These are phyloP conservation scores for Rhopalosiphum padi DNA, from an alignment of 1,140 invertebrate genomes.

Conservation along the genomic window DNA sequence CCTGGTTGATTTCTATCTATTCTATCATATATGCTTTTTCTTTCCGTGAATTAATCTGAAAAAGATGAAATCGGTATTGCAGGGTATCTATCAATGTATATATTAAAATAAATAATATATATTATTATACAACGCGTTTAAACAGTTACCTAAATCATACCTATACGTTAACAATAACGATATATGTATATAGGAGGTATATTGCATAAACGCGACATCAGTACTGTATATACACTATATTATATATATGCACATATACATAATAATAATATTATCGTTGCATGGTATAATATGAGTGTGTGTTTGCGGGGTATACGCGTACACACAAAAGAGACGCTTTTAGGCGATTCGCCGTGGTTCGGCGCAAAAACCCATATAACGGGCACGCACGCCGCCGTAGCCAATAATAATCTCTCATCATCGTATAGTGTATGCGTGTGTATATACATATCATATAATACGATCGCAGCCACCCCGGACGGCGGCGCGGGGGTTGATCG, in stretches of 20 bases:
- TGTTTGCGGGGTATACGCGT: neutral
- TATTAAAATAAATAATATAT: no score
- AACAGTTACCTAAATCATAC: no score
- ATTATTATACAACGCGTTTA: no score
- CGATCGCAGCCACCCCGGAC: neutral
- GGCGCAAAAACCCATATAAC: constrained; percentile 45
- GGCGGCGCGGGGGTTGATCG: neutral
- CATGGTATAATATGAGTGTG: neutral
- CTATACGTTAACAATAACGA: no score
- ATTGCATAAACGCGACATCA: neutral
- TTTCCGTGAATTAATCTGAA: no score
- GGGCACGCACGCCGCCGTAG: neutral
- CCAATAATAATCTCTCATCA: constrained; percentile 43
- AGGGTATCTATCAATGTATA: no score
- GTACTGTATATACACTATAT: neutral
- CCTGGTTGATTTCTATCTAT: no score
- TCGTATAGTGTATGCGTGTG: neutral
- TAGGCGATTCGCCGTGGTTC: constrained; percentile 52
- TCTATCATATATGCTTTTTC: no score
- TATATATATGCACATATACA: no score
- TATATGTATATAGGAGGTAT: no score
- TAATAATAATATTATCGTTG: neutral
- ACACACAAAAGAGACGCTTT: constrained; percentile 39
- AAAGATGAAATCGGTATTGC: no score
- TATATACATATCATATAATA: neutral